Conservation (phyloP, 2,888 invertebrate species). For the Ophonus ardosiacus region DNA sequence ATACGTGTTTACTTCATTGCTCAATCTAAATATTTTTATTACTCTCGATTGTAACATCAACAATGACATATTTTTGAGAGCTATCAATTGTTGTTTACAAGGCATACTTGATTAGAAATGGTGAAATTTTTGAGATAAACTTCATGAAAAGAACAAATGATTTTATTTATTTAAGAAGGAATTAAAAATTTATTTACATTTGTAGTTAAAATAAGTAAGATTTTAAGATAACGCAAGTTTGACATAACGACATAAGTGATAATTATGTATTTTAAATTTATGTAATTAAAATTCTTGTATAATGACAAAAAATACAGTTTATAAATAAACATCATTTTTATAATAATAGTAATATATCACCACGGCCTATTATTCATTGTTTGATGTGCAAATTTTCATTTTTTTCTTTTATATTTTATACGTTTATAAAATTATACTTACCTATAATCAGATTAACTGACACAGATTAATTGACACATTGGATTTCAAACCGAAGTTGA, state of each 20-base stretch:
- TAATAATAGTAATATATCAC: no score
- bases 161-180: neutral
- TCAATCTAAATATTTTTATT: neutral
- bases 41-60: neutral
- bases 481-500: no score
- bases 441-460: no score
- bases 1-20: neutral
- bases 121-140: neutral
- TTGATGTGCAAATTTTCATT: no score
- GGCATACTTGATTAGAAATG: neutral
- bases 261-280: no score
- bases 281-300: no score
- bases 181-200: neutral
- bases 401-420: no score
- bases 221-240: neutral
- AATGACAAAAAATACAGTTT: no score
- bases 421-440: no score
- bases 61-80: neutral
- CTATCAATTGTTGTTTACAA: conserved; percentile 21
- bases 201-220: neutral
- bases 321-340: no score
- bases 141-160: neutral
- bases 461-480: no score
- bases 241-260: neutral
- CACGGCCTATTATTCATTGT: no score